Base-by-base conservation (phyloP, 2,797 vertebrate genomes). In the Mormyrops boulengeri region DNA sequence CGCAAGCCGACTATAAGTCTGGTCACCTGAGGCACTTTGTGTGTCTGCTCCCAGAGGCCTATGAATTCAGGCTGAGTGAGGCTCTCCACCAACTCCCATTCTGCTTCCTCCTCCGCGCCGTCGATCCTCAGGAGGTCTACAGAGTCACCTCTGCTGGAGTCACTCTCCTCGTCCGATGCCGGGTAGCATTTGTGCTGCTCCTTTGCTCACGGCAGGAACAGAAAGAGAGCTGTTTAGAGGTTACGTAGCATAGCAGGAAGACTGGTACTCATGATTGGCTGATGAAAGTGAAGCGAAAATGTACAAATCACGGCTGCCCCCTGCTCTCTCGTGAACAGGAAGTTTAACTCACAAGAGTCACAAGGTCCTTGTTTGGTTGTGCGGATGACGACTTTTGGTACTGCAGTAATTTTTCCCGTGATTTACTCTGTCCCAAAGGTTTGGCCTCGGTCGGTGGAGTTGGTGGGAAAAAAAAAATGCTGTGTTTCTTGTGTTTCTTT, bases 41-140 rank as follows among this genome's bases (percentile, higher is more conserved):
- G 90, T 7, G 94, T 92, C 7, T 92, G 93, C 55, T 92, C 91
- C 98, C 97, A 98, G 19, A 98, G 96, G 26, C 97, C 98, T 0
- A 92, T 92, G 92, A 99, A 97, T 92, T 98, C 97, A 0, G 97
- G 97, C 91, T 96, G 93, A 4, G 93, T 92, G 34, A 98, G 92
- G 3, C 88, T 95, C 88, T 96, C 91, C 0, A 93, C 90, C 19
- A 88, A 87, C 55, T 66, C 82, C 77, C 44, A 14, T 89, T 90
- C 89, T 49, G 88, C 53, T 82, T 91, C 88, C 89, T 90, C 2
- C 69, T 69, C 38, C 12, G 5, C 14, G 41, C 49, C 50, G 26
- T 41, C 44, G 91, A 88, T 66, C 91, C 92, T 88, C 26, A 14
- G 53, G 90, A 3, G 82, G 88, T 94, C 93, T 44, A 92, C 92